Evolutionary conservation across 2,888 invertebrate genomes (phyloP).

Genomic region (Sesia apiformis): DNA sequence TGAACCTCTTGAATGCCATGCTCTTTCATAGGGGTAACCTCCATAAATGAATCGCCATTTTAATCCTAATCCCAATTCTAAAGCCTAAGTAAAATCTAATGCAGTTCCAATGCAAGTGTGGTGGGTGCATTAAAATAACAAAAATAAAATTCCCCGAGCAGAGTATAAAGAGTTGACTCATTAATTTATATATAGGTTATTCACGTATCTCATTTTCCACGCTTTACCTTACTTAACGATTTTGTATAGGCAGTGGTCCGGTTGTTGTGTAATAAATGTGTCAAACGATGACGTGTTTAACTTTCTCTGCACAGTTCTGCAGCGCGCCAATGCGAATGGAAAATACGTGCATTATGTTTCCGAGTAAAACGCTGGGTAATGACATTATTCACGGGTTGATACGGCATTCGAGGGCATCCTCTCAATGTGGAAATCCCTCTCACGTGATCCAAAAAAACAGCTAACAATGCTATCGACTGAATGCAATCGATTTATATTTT

Average conservation of each 20-base stretch:
- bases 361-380: background rate
- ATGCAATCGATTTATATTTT: background rate
- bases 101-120: too few relatives aligned
- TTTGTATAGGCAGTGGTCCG: slow-evolving; percentile 19
- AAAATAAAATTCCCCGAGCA: too few relatives aligned
- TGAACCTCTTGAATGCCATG: too few relatives aligned
- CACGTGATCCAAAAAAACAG: background rate
- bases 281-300: slow-evolving; percentile 44
- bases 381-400: background rate
- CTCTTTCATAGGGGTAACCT: too few relatives aligned
- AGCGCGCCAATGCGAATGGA: slow-evolving; percentile 22
- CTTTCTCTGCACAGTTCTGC: slow-evolving; percentile 41
- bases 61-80: too few relatives aligned
- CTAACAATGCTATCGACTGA: background rate
- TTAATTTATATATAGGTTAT: too few relatives aligned
- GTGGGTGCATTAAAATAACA: too few relatives aligned
- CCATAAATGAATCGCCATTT: too few relatives aligned
- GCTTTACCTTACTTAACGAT: background rate
- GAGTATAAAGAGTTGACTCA: too few relatives aligned
- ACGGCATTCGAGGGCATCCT: background rate
- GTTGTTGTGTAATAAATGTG: slow-evolving; percentile 52
- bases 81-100: too few relatives aligned
- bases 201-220: too few relatives aligned
- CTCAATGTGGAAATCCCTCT: background rate
- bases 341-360: slow-evolving; percentile 34